Evolutionary conservation across 2,113 vertebrate species (phyloP), one percentile per base, ranked within the genome.

Genomic region (Gallinago paraguaiae): DNA sequence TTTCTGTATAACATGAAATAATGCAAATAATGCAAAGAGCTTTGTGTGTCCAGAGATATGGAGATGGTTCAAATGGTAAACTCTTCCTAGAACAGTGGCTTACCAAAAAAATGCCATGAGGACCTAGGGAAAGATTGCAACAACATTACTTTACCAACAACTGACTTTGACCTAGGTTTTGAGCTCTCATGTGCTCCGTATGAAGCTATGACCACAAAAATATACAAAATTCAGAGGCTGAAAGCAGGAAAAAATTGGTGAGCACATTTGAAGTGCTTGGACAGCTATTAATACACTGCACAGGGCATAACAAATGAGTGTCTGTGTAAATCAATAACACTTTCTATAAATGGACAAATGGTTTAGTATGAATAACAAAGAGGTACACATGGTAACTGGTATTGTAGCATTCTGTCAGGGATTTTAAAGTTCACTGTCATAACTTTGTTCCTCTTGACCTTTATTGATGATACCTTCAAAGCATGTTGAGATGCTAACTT

Each of bases 351-450:
- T 39, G 96, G 79, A 96, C 92, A 96, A 95, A 96, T 77, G 54
- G 94, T 78, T 96, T 96, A 86, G 90, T 91, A 86, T 97, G 97
- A 97, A 96, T 95, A 97, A 96, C 96, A 96, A 93, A 91, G 91
- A 92, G 94, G 72, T 28, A 25, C 67, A 70, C 92, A 8, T 54
- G 80, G 81, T 96, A 97, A 95, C 93, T 1, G 5, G 56, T 82
- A 76, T 41, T 97, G 96, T 78, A 94, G 82, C 91, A 63, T 97
- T 92, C 93, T 97, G 97, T 76, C 97, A 92, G 96, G 91, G 65
- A 95, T 98, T 97, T 96, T 98, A 97, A 98, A 98, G 98, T 98
- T 98, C 98, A 98, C 95, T 91, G 94, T 96, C 96, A 96, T 98
- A 97, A 97, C 97, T 98, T 96, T 97, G 95, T 97, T 98, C 86